Conservation (phyloP, 2,888 invertebrate genomes). For the Nasonovia ribisnigri region DNA sequence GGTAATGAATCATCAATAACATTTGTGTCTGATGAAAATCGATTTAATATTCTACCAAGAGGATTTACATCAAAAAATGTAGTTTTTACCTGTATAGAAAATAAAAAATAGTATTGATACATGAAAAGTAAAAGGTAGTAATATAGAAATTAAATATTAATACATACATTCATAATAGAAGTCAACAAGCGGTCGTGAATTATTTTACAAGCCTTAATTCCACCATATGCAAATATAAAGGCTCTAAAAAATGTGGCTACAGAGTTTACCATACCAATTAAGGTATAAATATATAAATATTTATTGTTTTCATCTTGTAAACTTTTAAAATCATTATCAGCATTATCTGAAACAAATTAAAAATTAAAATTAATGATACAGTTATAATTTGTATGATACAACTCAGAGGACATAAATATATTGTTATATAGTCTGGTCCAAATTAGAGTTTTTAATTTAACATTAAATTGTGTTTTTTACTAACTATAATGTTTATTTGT, state of each 20-base stretch:
- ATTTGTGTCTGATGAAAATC: slow-evolving; percentile 96
- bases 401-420: too few species aligned
- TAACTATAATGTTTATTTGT: slow-evolving; percentile 42
- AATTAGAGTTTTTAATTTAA: too few species aligned
- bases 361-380: background rate
- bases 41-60: slow-evolving; percentile 90
- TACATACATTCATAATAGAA: slow-evolving; percentile 75
- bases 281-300: slow-evolving; percentile 85
- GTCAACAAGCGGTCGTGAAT: slow-evolving; percentile 85
- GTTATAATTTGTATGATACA: too few species aligned
- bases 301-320: slow-evolving; percentile 67
- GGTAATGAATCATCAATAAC: slow-evolving; percentile 95
- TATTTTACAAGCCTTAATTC: slow-evolving; percentile 86
- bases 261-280: slow-evolving; percentile 84
- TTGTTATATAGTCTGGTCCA: too few species aligned
- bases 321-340: background rate
- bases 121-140: slow-evolving; percentile 31
- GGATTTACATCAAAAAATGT: slow-evolving; percentile 93
- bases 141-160: background rate
- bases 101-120: background rate
- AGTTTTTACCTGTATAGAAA: slow-evolving; percentile 79
- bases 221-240: slow-evolving; percentile 96
- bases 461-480: background rate
- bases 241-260: slow-evolving; percentile 88
- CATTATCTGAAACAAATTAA: slow-evolving; percentile 45